phyloP scores from a whole-genome alignment of 2,113 vertebrate genomes.

The Dasyprocta punctata region DNA sequence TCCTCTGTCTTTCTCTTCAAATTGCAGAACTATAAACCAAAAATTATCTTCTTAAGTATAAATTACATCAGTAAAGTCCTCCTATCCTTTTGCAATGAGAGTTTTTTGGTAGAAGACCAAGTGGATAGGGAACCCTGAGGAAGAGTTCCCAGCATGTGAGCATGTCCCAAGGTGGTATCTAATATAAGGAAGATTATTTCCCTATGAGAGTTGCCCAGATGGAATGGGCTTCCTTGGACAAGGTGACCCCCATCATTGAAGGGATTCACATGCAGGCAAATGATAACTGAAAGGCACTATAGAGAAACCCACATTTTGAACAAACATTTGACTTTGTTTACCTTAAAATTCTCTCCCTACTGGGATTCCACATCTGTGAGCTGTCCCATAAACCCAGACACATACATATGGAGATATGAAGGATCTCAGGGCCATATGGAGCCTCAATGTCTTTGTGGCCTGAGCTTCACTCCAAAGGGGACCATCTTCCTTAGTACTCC shows the following conservation, averaged over 20 bases:
- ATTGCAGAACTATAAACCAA: neutral
- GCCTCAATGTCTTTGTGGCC: neutral
- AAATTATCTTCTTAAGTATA: neutral
- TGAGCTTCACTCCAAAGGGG: neutral
- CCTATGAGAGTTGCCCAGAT: neutral
- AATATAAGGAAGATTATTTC: neutral
- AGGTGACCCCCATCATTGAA: neutral
- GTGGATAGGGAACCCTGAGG: neutral
- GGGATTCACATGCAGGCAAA: fast-evolving
- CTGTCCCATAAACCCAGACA: neutral
- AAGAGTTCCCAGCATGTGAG: neutral
- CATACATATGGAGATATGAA: too few species aligned
- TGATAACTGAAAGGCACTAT: neutral
- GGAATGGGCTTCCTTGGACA: neutral
- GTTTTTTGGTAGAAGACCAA: neutral
- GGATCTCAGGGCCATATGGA: neutral
- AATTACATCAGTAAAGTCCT: neutral
- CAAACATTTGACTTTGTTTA: neutral
- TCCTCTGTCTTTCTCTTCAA: neutral
- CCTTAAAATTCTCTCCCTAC: neutral
- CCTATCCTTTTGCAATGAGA: neutral
- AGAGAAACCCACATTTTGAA: neutral
- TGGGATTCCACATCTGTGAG: neutral
- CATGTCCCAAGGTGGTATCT: neutral
- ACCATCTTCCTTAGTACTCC: neutral